These are phyloP conservation scores for Harlomillsia oculata DNA, from an alignment of 1,140 invertebrate genomes.

Conservation along the genomic window DNA sequence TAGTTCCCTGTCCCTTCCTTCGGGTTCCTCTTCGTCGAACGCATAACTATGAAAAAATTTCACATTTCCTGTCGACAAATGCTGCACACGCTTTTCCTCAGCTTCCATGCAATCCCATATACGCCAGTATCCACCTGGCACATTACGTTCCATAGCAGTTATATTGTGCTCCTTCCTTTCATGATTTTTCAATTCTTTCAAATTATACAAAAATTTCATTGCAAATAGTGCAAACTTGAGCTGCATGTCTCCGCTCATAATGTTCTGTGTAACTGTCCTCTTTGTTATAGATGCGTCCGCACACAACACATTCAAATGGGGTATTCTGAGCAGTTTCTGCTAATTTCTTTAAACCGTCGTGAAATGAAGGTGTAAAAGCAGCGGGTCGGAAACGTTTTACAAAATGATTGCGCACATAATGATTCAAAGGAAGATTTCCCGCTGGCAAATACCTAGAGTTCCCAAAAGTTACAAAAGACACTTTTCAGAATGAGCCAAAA, in stretches of 20 bases:
- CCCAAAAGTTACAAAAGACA: constrained; percentile 1
- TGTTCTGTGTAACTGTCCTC: constrained; percentile 18
- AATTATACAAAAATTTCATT: constrained; percentile 8
- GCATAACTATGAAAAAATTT: constrained; percentile 17
- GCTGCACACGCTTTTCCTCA: constrained; percentile 4
- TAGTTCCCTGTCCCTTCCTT: background rate
- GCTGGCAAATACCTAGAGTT: constrained; percentile 8
- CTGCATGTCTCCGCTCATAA: constrained; percentile 24
- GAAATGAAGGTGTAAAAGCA: constrained; percentile 17
- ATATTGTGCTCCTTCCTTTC: constrained; percentile 12
- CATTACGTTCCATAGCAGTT: constrained; percentile 3
- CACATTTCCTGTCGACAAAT: background rate
- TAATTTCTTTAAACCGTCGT: constrained; percentile 4
- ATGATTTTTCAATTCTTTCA: constrained; percentile 4
- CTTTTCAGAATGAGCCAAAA: background rate
- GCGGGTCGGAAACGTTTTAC: constrained; percentile 19
- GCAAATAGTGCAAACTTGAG: constrained; percentile 23
- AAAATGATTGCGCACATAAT: constrained; percentile 19
- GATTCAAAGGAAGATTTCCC: constrained; percentile 11
- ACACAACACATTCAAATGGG: constrained; percentile 21
- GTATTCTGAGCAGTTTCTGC: background rate
- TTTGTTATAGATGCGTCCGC: constrained; percentile 4
- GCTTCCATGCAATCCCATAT: constrained; percentile 1
- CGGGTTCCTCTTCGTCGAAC: background rate
- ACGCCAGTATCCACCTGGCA: constrained; percentile 14